A percentile compares a stretch with the other conserved stretches of the same genome.
phyloP scores from a whole-genome alignment of 2,797 vertebrate genomes.

The Darevskia mixta region DNA sequence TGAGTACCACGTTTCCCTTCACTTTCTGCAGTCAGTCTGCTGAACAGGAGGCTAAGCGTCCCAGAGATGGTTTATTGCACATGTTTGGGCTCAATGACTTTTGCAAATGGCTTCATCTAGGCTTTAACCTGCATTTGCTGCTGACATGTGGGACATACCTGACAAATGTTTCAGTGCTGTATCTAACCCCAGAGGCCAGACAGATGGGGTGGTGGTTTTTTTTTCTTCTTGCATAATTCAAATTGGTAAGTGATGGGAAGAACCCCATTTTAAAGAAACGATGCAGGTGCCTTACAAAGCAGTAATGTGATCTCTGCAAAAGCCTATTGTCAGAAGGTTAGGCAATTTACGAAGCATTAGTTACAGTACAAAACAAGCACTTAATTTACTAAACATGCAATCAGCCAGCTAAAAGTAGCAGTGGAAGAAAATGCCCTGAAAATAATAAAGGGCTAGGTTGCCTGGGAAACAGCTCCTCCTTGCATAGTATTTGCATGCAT shows the following conservation, averaged over 20 bases:
- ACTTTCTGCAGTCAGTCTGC: background rate
- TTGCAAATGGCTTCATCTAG: background rate
- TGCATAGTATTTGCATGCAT: background rate
- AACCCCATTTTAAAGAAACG: background rate
- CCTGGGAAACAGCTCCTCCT: background rate
- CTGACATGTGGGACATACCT: slow-evolving; percentile 21
- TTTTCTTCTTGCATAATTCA: slow-evolving; percentile 16
- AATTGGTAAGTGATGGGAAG: slow-evolving; percentile 7
- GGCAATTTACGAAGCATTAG: slow-evolving; percentile 6
- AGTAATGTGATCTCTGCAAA: background rate
- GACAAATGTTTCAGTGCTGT: slow-evolving; percentile 15
- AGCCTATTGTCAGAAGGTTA: background rate
- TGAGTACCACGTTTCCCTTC: background rate
- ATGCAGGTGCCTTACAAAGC: slow-evolving; percentile 15
- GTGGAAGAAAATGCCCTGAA: background rate
- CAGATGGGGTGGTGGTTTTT: background rate
- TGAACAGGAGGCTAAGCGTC: background rate
- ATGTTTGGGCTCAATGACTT: background rate
- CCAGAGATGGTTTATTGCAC: slow-evolving; percentile 7
- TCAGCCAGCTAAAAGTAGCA: slow-evolving; percentile 1
- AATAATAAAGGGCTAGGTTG: background rate
- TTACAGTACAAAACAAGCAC: background rate
- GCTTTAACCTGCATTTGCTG: background rate
- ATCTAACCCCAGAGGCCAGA: slow-evolving; percentile 24
- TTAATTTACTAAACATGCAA: background rate